Conservation (phyloP, 2,797 vertebrate species). For the Valencia hispanica region DNA sequence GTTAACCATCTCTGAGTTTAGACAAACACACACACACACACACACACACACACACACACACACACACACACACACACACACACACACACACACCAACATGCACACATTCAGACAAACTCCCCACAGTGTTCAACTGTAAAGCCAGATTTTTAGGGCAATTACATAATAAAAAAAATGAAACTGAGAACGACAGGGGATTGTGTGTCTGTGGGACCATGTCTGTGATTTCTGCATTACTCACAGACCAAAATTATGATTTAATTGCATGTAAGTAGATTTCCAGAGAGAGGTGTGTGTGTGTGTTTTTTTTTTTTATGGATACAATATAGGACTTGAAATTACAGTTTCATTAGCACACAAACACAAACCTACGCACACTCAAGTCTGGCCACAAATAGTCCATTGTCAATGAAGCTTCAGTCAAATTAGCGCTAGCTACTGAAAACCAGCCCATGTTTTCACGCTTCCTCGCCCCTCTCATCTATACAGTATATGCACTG, state of each 20-base stretch:
- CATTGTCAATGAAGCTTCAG: constrained; percentile 53
- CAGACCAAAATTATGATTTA: constrained; percentile 59
- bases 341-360: constrained; percentile 11
- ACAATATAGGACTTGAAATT: neutral
- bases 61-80: constrained; percentile 18
- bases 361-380: constrained; percentile 22
- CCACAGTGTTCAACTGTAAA: constrained; percentile 1
- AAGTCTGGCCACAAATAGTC: constrained; percentile 43
- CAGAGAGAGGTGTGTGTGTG: constrained; percentile 7
- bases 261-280: constrained; percentile 61
- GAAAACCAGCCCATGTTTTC: constrained; percentile 54
- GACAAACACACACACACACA: constrained; percentile 11
- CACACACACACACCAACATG: constrained; percentile 7
- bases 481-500: neutral
- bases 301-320: neutral
- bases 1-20: constrained; percentile 47
- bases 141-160: constrained; percentile 31
- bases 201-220: constrained; percentile 19
- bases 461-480: neutral
- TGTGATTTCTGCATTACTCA: constrained; percentile 54
- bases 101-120: constrained; percentile 6
- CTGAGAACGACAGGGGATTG: constrained; percentile 2
- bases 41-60: constrained; percentile 15
- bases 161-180: constrained; percentile 40
- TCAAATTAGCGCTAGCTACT: constrained; percentile 63